These are phyloP conservation scores for Euzophera pinguis DNA, from an alignment of 2,888 invertebrate genomes.

Conservation along the genomic window DNA sequence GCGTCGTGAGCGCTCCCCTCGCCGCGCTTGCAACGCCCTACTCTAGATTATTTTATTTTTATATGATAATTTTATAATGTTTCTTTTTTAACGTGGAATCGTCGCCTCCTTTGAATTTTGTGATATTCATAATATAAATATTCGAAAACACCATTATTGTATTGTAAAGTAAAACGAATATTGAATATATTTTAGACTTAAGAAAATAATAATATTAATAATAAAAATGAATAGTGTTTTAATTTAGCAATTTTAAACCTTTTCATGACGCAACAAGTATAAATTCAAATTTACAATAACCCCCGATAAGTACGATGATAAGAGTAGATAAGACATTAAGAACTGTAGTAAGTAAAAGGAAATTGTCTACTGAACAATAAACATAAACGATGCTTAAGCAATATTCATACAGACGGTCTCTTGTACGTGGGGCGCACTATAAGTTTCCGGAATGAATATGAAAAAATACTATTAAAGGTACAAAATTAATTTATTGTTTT, in stretches of 20 bases:
- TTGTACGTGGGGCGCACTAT: too few species aligned
- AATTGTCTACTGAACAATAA: too few species aligned
- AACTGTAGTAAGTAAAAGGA: too few species aligned
- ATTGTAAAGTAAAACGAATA: conserved; percentile 71
- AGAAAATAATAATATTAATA: conserved; percentile 48
- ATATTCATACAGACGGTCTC: too few species aligned
- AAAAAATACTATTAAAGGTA: too few species aligned
- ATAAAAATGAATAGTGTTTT: conserved; percentile 33
- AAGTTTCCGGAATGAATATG: too few species aligned
- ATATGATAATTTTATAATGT: conserved; percentile 42
- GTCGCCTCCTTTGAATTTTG: conserved; percentile 76
- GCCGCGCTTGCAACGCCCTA: conserved; percentile 68
- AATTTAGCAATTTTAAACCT: conserved; percentile 15
- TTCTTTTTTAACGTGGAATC: conserved; percentile 64
- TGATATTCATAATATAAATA: conserved; percentile 75
- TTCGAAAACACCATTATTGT: conserved; percentile 71
- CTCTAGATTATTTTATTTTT: conserved; percentile 48
- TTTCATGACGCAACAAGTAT: too few species aligned
- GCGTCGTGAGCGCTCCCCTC: conserved; percentile 67
- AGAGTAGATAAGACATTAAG: too few species aligned
- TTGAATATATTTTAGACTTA: conserved; percentile 49
- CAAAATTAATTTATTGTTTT: too few species aligned
- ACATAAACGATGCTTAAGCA: too few species aligned
- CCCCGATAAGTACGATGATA: too few species aligned
- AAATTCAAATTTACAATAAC: too few species aligned